A percentile compares a stretch with the other conserved stretches of the same genome.
Evolutionary conservation across 2,888 invertebrate species (phyloP).

Genomic region (Phengaris alcon): DNA sequence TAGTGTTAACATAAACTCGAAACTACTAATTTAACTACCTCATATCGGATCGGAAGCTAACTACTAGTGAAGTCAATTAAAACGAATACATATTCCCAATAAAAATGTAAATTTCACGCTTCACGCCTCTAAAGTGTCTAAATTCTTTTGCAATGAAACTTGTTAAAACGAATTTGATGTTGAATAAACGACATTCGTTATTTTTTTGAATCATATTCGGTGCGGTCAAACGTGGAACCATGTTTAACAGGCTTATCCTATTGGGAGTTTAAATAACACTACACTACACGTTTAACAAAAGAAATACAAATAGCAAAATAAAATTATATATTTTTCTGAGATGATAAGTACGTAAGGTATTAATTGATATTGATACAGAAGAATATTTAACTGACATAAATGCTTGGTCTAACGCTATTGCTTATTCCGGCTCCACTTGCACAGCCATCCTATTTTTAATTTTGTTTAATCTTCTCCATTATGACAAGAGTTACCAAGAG

Average conservation of each 20-base stretch:
- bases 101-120: constrained; percentile 6
- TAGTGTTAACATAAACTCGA: no score
- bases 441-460: no score
- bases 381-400: no score
- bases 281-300: neutral
- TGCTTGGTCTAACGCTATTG: no score
- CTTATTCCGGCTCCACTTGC: no score
- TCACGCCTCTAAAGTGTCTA: constrained; percentile 12
- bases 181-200: constrained; percentile 27
- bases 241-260: constrained; percentile 11
- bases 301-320: no score
- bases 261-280: neutral
- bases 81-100: constrained; percentile 5
- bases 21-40: no score
- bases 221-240: neutral
- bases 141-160: constrained; percentile 4
- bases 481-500: no score
- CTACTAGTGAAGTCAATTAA: neutral
- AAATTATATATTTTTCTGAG: neutral
- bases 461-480: no score
- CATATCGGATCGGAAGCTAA: neutral
- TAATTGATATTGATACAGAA: no score
- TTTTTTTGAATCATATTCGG: constrained; percentile 8
- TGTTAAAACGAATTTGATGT: constrained; percentile 20
- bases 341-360: no score